Evolutionary conservation across 2,113 vertebrate species (phyloP).

Genomic region (Xiphorhynchus elegans): DNA sequence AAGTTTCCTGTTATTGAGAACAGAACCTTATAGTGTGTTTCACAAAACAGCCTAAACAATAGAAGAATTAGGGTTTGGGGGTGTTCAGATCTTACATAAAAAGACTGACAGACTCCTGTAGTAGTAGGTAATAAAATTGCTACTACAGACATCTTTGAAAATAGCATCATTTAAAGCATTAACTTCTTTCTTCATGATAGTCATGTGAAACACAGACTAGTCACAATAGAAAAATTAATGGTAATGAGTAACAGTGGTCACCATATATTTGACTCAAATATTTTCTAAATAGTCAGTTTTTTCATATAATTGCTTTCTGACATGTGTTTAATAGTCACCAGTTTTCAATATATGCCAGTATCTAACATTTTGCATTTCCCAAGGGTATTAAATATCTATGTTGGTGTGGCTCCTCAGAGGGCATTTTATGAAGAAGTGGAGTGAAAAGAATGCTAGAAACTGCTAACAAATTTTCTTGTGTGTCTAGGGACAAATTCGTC

Average conservation of each 20-base stretch:
- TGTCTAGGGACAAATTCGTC: background rate
- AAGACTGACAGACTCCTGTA: background rate
- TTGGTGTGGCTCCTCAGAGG: background rate
- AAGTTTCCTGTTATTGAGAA: background rate
- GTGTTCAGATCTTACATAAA: background rate
- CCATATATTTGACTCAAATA: too few relatives aligned
- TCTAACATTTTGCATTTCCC: background rate
- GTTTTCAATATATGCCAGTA: background rate
- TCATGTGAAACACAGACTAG: background rate
- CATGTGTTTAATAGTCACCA: background rate
- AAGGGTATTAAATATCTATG: background rate
- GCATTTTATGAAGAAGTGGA: background rate
- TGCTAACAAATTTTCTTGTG: background rate
- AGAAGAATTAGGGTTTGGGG: background rate
- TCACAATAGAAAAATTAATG: background rate
- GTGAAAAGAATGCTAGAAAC: background rate
- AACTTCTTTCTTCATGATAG: background rate
- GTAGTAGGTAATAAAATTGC: background rate
- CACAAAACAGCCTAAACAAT: rapidly evolving
- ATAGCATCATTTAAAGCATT: background rate
- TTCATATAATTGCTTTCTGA: background rate
- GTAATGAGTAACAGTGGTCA: background rate
- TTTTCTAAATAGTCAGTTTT: background rate
- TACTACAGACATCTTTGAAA: background rate
- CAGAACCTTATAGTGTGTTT: background rate